These are phyloP conservation scores for Peromyscus melanophrys DNA, from an alignment of 2,797 vertebrate genomes.

Conservation along the genomic window DNA sequence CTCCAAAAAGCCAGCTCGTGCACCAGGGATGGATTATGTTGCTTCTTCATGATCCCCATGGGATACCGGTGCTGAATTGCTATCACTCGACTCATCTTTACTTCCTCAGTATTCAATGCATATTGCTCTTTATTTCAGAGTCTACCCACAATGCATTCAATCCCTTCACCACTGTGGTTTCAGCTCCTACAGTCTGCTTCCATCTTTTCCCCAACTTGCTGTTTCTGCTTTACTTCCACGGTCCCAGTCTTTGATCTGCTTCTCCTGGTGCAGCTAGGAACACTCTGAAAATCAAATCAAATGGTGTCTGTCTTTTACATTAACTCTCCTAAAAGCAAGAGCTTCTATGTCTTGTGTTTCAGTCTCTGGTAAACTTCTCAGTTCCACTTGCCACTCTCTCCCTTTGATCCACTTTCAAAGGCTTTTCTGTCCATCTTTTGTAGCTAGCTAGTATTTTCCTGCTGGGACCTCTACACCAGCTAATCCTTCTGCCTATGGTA, in stretches of 20 bases:
- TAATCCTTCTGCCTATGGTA: not conserved
- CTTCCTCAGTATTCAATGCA: not conserved
- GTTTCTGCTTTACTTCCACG: not conserved
- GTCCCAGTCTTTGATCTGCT: not conserved
- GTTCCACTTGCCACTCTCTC: not conserved
- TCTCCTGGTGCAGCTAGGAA: not conserved
- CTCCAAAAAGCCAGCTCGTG: too few species aligned
- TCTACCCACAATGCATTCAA: not conserved
- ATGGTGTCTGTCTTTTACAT: not conserved
- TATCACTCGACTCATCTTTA: too few species aligned
- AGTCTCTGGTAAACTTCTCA: not conserved
- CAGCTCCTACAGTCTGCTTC: not conserved
- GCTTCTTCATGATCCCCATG: not conserved
- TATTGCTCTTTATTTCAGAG: not conserved
- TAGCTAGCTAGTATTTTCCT: not conserved
- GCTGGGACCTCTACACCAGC: not conserved
- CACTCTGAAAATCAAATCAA: not conserved
- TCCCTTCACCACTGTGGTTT: not conserved
- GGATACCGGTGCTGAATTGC: not conserved
- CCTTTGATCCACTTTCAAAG: not conserved
- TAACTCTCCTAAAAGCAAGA: conserved; percentile 19
- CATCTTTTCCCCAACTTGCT: not conserved
- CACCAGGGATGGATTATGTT: not conserved
- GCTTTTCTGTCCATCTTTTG: not conserved
- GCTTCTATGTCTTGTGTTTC: not conserved